Evolutionary conservation across 1,140 invertebrate species (phyloP).

Genomic region (Cyphomyrmex costatus): DNA sequence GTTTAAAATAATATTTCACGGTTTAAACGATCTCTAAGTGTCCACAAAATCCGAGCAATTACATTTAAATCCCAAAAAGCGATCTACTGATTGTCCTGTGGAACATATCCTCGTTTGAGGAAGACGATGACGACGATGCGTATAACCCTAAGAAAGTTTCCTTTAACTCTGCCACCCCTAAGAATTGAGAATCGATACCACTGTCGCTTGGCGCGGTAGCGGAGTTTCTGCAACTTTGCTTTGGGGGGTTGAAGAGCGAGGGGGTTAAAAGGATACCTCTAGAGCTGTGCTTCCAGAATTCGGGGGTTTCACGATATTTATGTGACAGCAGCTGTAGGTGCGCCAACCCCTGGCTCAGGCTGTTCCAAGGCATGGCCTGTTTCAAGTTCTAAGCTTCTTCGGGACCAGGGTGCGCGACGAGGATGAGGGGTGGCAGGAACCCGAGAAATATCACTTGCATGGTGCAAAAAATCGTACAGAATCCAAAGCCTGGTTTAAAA

Average conservation of each 20-base stretch:
- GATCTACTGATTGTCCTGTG: constrained; percentile 9
- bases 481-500: constrained; percentile 28
- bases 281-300: constrained; percentile 72
- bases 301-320: constrained; percentile 79
- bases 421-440: neutral
- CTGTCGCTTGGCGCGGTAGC: constrained; percentile 16
- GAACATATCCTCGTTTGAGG: constrained; percentile 7
- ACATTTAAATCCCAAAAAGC: constrained; percentile 9
- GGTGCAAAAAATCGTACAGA: constrained; percentile 40
- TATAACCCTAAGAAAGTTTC: constrained; percentile 54
- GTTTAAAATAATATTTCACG: neutral
- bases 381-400: constrained; percentile 77
- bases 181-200: constrained; percentile 81
- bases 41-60: constrained; percentile 9
- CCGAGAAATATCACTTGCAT: constrained; percentile 59
- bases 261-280: constrained; percentile 27
- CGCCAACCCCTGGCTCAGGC: constrained; percentile 59
- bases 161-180: constrained; percentile 34
- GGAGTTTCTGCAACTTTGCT: constrained; percentile 80
- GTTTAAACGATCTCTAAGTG: neutral
- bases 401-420: neutral
- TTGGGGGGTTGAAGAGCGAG: constrained; percentile 37
- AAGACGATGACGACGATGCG: constrained; percentile 22
- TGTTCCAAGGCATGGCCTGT: constrained; percentile 72
- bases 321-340: constrained; percentile 80